Base-by-base conservation (phyloP, 1,140 invertebrate genomes). In the Diabrotica virgifera region DNA sequence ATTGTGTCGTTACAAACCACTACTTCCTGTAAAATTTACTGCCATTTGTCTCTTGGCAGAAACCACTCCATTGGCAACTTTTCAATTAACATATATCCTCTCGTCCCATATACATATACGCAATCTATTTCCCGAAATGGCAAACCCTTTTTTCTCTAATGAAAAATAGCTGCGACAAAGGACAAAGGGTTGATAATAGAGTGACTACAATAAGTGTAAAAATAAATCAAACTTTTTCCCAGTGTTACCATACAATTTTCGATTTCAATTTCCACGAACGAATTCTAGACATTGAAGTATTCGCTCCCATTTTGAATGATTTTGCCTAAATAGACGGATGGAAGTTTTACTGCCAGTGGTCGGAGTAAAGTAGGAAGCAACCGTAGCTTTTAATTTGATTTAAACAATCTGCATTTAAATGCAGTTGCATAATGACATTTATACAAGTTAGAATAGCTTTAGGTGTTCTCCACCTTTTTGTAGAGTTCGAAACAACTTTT, bases 141-240 rank as follows among this genome's bases (percentile, higher is more conserved):
- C 40, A 10, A 46, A 8, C 40, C n/a, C 40, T 46, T 46, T 46
- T 46, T 46, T n/a, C 40, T 5, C 40, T 46, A 46, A 46, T 46
- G 40, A 46, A 46, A 46, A 46, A 46, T 46, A 46, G 40, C 40
- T 46, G 40, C n/a, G 40, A 46, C 40, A 46, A n/a, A 46, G 40
- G 40, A 46, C 40, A 46, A 46, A 46, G 40, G 40, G n/a, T 46
- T 46, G 40, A 46, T 46, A 46, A 46, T 46, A 46, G 40, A 46
- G 40, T n/a, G 40, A 46, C 40, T 46, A 46, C 40, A 46, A 46
- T 46, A 46, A 46, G 40, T 46, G 40, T n/a, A 46, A 46, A n/a
- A 46, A 46, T 46, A 46, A 46, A 46, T 46, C 40, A 46, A 46
- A 46, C 40, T 46, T 46, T 24, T 46, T 46, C 40, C 40, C 40